Conservation (phyloP, 2,888 invertebrate genomes). For the Lobophora halterata region DNA sequence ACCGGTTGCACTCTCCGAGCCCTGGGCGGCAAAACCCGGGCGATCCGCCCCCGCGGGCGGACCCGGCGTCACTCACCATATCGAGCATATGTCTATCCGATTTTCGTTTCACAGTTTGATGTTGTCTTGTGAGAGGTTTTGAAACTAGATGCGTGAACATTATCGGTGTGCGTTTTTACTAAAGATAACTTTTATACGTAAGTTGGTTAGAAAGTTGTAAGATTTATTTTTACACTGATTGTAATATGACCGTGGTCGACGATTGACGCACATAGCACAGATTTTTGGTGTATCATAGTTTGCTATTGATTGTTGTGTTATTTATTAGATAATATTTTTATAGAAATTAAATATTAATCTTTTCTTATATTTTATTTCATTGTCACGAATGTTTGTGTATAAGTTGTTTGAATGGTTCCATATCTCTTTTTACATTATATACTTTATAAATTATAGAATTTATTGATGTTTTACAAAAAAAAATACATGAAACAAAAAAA, state of each 20-base stretch:
- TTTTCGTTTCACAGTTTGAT: conserved; percentile 64
- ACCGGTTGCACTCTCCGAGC: conserved; percentile 44
- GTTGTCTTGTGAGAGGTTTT: conserved; percentile 58
- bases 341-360: conserved; percentile 2
- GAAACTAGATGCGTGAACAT: conserved; percentile 36
- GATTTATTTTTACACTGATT: conserved; percentile 67
- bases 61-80: conserved; percentile 54
- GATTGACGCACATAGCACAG: conserved; percentile 60
- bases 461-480: conserved; percentile 31
- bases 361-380: conserved; percentile 7
- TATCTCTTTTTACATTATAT: conserved; percentile 38
- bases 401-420: conserved; percentile 33
- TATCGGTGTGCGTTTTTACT: conserved; percentile 41
- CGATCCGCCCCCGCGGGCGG: conserved; percentile 30
- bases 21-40: conserved; percentile 39
- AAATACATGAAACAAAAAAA: conserved; percentile 23
- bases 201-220: conserved; percentile 57
- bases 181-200: conserved; percentile 64
- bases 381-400: conserved; percentile 14
- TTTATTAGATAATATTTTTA: conserved; percentile 18
- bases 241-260: conserved; percentile 46
- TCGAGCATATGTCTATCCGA: conserved; percentile 58
- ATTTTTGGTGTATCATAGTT: conserved; percentile 22
- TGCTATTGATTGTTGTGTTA: conserved; percentile 11
- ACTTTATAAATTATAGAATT: conserved; percentile 28